Conservation (phyloP, 1,140 invertebrate genomes). For the Whitmania pigra region DNA sequence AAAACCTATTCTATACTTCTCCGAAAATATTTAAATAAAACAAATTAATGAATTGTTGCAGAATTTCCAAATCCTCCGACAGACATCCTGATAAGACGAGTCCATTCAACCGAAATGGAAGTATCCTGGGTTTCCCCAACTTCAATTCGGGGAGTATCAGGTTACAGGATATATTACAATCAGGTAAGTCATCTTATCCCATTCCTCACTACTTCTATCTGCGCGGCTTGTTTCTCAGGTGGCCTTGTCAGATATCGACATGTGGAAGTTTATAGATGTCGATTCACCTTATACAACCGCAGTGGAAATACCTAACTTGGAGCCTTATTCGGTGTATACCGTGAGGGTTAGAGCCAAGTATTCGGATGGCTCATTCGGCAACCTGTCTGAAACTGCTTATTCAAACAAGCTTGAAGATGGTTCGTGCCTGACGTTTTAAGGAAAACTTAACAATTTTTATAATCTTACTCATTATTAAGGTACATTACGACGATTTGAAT, state of each 20-base stretch:
- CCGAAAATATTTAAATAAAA: too few species aligned
- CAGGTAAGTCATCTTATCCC: slow-evolving; percentile 33
- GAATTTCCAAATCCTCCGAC: slow-evolving; percentile 51
- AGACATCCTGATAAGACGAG: slow-evolving; percentile 56
- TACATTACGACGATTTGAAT: too few species aligned
- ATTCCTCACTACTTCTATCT: too few species aligned
- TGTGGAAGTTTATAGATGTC: slow-evolving; percentile 34
- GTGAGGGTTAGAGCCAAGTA: slow-evolving; percentile 56
- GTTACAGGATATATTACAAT: slow-evolving; percentile 53
- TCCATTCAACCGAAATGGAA: slow-evolving; percentile 66
- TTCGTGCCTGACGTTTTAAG: background rate
- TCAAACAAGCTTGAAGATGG: slow-evolving; percentile 18
- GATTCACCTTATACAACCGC: slow-evolving; percentile 31
- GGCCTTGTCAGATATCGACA: slow-evolving; percentile 39
- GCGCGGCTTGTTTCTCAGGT: slow-evolving; percentile 58
- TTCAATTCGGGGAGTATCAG: slow-evolving; percentile 50
- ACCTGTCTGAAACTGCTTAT: slow-evolving; percentile 31
- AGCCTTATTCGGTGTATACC: slow-evolving; percentile 79
- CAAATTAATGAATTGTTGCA: too few species aligned
- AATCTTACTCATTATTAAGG: background rate
- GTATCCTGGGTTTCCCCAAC: slow-evolving; percentile 84
- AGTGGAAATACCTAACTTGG: slow-evolving; percentile 64
- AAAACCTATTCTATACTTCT: too few species aligned
- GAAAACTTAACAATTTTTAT: background rate
- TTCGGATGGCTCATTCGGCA: slow-evolving; percentile 34